A percentile compares a stretch with the other conserved stretches of the same genome.
Evolutionary conservation across 2,113 vertebrate genomes (phyloP).

Genomic region (Halichoerus grypus): DNA sequence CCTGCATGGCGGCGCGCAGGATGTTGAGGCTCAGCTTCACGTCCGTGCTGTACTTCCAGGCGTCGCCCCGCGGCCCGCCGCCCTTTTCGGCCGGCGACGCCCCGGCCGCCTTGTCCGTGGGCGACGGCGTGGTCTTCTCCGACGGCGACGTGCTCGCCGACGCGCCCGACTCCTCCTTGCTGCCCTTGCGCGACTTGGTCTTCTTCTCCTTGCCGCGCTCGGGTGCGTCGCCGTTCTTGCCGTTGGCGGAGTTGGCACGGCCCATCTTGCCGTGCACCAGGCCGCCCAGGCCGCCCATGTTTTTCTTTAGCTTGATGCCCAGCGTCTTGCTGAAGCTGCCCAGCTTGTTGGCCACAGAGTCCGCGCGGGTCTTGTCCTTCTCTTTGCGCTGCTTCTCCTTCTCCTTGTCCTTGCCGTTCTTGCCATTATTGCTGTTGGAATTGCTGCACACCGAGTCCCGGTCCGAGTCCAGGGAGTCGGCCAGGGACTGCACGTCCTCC

Average conservation of each 20-base stretch:
- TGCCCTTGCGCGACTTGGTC: slow-evolving; percentile 90
- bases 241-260: slow-evolving; percentile 93
- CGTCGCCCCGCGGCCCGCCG: slow-evolving; percentile 89
- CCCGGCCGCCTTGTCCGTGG: slow-evolving; percentile 92
- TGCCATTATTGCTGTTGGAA: slow-evolving; percentile 96
- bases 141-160: slow-evolving; percentile 96
- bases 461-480: slow-evolving; percentile 98
- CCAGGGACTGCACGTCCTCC: slow-evolving; percentile 98
- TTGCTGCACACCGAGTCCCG: slow-evolving; percentile 98
- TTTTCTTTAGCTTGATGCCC: slow-evolving; percentile 98
- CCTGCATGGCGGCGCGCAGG: slow-evolving; percentile 98
- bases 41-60: slow-evolving; percentile 99
- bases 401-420: slow-evolving; percentile 93
- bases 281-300: slow-evolving; percentile 98
- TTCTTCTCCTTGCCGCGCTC: slow-evolving; percentile 90
- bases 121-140: slow-evolving; percentile 96
- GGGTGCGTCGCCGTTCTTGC: slow-evolving; percentile 88
- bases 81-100: slow-evolving; percentile 87
- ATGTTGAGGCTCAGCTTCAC: slow-evolving; percentile 99
- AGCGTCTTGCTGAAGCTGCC: slow-evolving; percentile 99
- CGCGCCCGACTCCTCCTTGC: slow-evolving; percentile 96
- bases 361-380: slow-evolving; percentile 96
- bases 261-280: slow-evolving; percentile 98
- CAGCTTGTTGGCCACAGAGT: slow-evolving; percentile 99
- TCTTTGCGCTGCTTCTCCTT: slow-evolving; percentile 97